A percentile compares a stretch with the other conserved stretches of the same genome.
Evolutionary conservation across 2,888 invertebrate species (phyloP).

Genomic region (Latrodectus hesperus): DNA sequence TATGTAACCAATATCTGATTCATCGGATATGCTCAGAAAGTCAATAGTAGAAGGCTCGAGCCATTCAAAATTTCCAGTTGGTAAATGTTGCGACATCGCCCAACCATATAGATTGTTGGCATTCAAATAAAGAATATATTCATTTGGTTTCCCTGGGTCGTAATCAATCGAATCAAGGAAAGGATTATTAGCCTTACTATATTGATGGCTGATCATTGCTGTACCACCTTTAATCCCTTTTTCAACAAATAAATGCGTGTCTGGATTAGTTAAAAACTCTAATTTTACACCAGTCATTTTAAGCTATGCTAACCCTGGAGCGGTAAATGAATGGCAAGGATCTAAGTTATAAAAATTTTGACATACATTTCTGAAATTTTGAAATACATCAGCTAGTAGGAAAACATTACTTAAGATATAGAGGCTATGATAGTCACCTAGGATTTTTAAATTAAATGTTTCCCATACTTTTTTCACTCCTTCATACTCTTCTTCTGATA

Average conservation of each 20-base stretch:
- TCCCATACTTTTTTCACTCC: too few relatives aligned
- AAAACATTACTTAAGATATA: not conserved
- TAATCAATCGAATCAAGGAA: not conserved
- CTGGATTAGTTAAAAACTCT: conserved; percentile 1
- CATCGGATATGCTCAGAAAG: not conserved
- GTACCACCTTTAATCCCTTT: conserved; percentile 4
- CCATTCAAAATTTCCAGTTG: not conserved
- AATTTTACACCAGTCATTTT: conserved; percentile 4
- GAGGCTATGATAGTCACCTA: not conserved
- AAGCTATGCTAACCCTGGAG: conserved; percentile 7
- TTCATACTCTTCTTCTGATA: too few relatives aligned
- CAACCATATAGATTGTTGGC: not conserved
- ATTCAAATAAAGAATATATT: not conserved
- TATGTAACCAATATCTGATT: not conserved
- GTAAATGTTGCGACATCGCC: not conserved
- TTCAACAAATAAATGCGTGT: not conserved
- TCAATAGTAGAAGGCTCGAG: not conserved
- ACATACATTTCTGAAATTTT: conserved; percentile 7
- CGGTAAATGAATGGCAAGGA: conserved; percentile 1
- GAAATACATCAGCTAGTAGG: not conserved
- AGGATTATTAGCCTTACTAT: conserved; percentile 6
- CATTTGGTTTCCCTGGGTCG: not conserved
- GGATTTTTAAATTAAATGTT: too few relatives aligned
- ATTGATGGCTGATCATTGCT: not conserved
- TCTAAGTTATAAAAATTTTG: not conserved